phyloP scores from a whole-genome alignment of 2,797 vertebrate genomes.

The Loris lydekkerianus region DNA sequence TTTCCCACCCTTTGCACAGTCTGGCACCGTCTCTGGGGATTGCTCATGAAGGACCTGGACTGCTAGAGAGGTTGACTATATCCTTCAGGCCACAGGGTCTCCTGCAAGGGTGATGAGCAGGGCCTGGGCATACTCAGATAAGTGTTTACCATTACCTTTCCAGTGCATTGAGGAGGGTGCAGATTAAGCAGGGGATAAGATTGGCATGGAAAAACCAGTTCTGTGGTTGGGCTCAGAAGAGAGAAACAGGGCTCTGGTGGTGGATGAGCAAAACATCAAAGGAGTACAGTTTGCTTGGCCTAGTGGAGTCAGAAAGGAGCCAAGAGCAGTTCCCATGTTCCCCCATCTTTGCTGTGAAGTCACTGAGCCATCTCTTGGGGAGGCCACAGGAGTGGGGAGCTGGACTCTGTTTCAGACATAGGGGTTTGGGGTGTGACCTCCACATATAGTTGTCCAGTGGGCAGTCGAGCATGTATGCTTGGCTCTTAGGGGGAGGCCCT shows the following conservation, averaged over 20 bases:
- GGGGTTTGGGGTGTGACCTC: neutral
- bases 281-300: neutral
- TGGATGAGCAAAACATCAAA: neutral
- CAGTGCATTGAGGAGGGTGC: neutral
- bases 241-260: neutral
- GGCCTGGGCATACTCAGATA: neutral
- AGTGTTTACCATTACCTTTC: neutral
- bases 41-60: neutral
- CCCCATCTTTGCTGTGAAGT: neutral
- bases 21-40: neutral
- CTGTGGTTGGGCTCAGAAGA: neutral
- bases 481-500: neutral
- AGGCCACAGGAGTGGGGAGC: neutral
- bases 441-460: rapidly evolving
- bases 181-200: neutral
- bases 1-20: neutral
- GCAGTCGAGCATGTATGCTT: neutral
- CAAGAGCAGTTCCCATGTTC: neutral
- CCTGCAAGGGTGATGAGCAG: no score
- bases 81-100: neutral
- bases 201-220: neutral
- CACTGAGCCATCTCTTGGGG: rapidly evolving
- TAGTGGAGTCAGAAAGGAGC: neutral
- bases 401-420: neutral
- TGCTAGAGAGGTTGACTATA: neutral